Base-by-base conservation (phyloP, 2,113 vertebrate genomes). In the Talpa occidentalis region DNA sequence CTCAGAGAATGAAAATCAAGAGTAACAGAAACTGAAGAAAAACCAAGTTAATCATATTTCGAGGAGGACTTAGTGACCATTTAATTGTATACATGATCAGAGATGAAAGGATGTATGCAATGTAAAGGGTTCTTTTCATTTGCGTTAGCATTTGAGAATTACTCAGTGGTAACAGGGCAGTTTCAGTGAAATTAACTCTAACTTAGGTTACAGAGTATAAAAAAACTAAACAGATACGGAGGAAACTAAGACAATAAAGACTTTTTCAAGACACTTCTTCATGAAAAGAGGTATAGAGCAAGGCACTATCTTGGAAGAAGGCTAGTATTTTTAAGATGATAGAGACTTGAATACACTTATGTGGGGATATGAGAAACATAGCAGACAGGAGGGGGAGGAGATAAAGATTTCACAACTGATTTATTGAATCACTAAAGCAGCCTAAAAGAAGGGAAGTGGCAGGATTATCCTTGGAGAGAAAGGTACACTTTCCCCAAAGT, bases 1-100 rank as follows among this genome's bases (percentile, higher is more conserved):
- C n/a, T n/a, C n/a, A n/a, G n/a, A n/a, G 37, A 88, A 2, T 10
- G 62, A 79, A 79, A 78, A 19, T 54, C 28, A 30, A 81, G 37
- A 21, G 64, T 49, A 9, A 74, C 4, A 32, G 24, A 85, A 83
- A 42, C 6, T 40, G 80, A 95, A 93, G 28, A 80, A 86, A 93
- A 67, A 60, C 88, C 35, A 66, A 89, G 24, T n/a, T 78, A 64
- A 70, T 32, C n/a, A 16, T 80, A 84, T 79, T 90, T 93, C 74
- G n/a, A 80, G 80, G 12, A 52, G 14, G 9, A 59, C 4, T 77
- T 22, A 88, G 37, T 11, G 17, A 59, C 35, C 28, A 44, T 42
- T 47, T 47, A 91, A 78, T 77, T 9, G 15, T 62, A 82, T 12
- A 90, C 10, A 37, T 30, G 9, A 67, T 35, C 73, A 69, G n/a